Base-by-base conservation (phyloP, 2,888 invertebrate genomes). In the Rutpela maculata region DNA sequence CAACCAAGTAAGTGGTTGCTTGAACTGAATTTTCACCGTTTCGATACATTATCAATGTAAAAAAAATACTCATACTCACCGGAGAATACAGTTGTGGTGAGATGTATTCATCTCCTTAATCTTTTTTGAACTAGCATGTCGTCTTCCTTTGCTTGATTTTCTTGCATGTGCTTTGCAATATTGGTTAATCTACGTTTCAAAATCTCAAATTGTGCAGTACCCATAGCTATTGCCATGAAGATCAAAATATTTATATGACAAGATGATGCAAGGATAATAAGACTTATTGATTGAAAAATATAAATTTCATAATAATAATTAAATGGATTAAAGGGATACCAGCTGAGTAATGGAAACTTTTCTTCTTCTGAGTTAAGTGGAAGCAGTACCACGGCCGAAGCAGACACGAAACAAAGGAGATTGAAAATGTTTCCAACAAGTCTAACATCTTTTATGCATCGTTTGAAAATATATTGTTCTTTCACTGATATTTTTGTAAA, bases 321-420 rank as follows among this genome's bases (percentile, higher is more conserved):
- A 63, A 79, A 78, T n/a, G 79, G 75, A 70, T 83, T 76, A 66
- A 83, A 83, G 3, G 84, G 84, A 59, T 82, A 82, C 75, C 80
- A 79, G 22, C 80, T 75, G 0, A 80, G 81, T 31, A 83, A 57
- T 9, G 81, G 82, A 65, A 83, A 80, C 7, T 74, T 76, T 65
- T 77, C 78, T 12, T 1, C 77, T 60, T 63, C 77, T 11, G 55
- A 31, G 7, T 38, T 11, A 17, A 77, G 62, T 7, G 84, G 81
- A 77, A 76, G 78, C 11, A 81, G 50, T 4, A 71, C 78, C 57
- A 76, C 81, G 6, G 80, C 77, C 17, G 72, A 4, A 0, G 78
- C 73, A 31, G 63, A 65, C 0, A 12, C 15, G 18, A 72, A 15
- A 65, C 80, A 80, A 0, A 80, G 19, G 10, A 65, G 6, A 17